Base-by-base conservation (phyloP, 2,113 vertebrate genomes). In the Aviceda subcristata region DNA sequence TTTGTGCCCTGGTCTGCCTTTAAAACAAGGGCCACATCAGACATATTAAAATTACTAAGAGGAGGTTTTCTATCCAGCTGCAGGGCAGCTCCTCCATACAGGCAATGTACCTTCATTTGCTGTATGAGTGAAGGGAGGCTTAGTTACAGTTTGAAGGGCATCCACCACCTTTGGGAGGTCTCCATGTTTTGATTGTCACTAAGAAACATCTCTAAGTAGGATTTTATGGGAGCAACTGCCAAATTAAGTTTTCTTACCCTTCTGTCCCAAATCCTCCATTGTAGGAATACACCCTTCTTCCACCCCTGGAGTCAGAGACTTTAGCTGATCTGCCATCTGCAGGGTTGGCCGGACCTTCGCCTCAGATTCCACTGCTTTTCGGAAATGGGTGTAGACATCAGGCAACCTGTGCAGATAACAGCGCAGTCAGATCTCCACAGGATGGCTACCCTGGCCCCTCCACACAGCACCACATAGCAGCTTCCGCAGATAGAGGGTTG, bases 321-420 rank as follows among this genome's bases (percentile, higher is more conserved):
- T 98, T 9, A 99, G 92, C 77, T 96, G 97, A 30, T 98, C 97
- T 3, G 97, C 67, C 59, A 97, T 94, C 15, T 4, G 60, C 57
- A 99, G 83, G 27, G 97, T 62, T 1, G 98, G 98, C 55, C 98
- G 96, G 45, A 99, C 98, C 59, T 88, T 97, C 21, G 69, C 93
- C 95, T 98, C 93, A 0, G 87, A 93, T 83, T 99, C 98, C 88
- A 98, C 98, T 0, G 76, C 98, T 94, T 98, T 99, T 93, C 98
- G 97, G 97, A 99, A 99, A 87, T 98, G 97, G 36, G 99, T 99
- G 96, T 98, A 99, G 63, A 99, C 98, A 87, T 99, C 98, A 3
- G 98, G 98, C 87, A 99, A 91, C 93, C 98, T 99, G 92, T 27
- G 38, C 24, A 21, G 69, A 4, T 64, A 6, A 90, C 2, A 38